Percentiles rank a stretch among this genome's conserved stretches.
Evolutionary conservation across 2,113 vertebrate genomes (phyloP).

Genomic region (Tachysurus vachellii): DNA sequence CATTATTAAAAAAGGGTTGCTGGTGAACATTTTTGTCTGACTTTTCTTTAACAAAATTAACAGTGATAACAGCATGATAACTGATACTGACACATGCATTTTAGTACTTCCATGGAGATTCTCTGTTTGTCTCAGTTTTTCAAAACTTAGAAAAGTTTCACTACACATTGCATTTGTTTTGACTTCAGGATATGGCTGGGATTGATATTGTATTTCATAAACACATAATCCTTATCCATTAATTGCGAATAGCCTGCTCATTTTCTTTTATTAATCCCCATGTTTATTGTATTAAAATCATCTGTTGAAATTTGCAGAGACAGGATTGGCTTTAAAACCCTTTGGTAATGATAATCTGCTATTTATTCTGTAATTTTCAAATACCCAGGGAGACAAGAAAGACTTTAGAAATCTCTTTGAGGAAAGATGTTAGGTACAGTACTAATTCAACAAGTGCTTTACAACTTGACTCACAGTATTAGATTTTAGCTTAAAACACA

Average conservation of each 20-base stretch:
- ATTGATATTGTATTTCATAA: neutral
- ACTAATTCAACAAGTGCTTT: slow-evolving; percentile 5
- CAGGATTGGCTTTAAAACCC: neutral
- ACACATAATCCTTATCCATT: slow-evolving; percentile 17
- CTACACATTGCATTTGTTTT: neutral
- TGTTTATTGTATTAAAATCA: neutral
- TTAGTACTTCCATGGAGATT: neutral
- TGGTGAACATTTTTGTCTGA: neutral
- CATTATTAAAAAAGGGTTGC: neutral
- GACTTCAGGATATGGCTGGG: neutral
- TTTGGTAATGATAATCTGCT: neutral
- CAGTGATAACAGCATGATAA: neutral
- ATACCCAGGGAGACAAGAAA: neutral
- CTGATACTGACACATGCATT: neutral
- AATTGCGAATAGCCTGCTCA: neutral
- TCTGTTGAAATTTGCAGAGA: neutral
- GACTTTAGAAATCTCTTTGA: neutral
- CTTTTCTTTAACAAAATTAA: neutral
- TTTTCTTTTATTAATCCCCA: neutral
- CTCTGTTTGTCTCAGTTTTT: neutral
- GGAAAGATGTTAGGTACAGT: neutral
- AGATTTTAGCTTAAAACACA: neutral
- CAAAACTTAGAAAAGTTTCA: neutral
- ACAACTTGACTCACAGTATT: neutral
- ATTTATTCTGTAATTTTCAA: neutral